A percentile compares a stretch with the other conserved stretches of the same genome.
Conservation (phyloP, 2,888 invertebrate species). For the Mactromeris polynyma region DNA sequence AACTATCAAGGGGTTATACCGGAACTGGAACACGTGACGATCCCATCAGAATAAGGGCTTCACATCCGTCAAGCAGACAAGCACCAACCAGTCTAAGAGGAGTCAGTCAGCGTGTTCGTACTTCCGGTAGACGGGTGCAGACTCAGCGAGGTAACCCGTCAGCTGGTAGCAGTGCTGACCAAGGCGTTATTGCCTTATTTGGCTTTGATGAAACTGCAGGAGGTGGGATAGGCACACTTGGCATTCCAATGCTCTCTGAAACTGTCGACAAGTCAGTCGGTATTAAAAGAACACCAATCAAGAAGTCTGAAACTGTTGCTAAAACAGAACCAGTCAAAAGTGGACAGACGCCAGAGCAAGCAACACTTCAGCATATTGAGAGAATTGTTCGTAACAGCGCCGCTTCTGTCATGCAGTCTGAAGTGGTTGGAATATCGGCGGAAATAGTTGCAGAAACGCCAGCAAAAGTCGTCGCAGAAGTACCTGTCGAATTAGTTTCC, state of each 20-base stretch:
- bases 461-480: not conserved
- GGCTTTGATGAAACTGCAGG: conserved; percentile 17
- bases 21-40: conserved; percentile 31
- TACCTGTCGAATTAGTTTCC: not conserved
- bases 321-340: not conserved
- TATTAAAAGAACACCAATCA: conserved; percentile 18
- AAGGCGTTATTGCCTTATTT: conserved; percentile 28
- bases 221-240: not conserved
- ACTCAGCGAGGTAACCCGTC: not conserved
- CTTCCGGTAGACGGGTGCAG: not conserved
- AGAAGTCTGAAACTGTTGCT: not conserved
- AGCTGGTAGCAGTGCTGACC: not conserved
- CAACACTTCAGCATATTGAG: not conserved
- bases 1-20: not conserved
- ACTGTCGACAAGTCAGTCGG: not conserved
- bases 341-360: not conserved
- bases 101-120: not conserved
- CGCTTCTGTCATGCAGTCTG: not conserved
- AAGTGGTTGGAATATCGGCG: not conserved
- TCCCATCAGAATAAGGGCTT: conserved; percentile 1
- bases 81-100: not conserved
- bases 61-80: not conserved
- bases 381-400: not conserved
- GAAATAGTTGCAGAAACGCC: not conserved
- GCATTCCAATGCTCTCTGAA: conserved; percentile 29